Evolutionary conservation across 2,888 invertebrate species (phyloP).

Genomic region (Polydrusus cervinus): DNA sequence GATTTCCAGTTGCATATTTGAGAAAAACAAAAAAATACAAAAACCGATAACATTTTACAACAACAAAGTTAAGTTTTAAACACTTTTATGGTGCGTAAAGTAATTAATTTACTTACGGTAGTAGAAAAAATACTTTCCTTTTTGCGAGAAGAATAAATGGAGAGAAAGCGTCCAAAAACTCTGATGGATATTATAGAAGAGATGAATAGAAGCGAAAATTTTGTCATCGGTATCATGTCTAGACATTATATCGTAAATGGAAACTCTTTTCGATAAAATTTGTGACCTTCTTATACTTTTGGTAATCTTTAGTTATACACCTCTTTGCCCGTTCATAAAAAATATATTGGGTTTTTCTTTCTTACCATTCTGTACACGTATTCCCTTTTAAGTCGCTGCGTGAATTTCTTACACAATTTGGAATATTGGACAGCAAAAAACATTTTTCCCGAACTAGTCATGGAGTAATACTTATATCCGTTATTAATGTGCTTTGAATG

Average conservation of each 20-base stretch:
- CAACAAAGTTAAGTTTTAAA: no score
- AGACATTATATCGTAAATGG: constrained; percentile 15
- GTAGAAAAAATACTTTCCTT: no score
- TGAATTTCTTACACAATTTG: neutral
- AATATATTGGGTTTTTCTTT: constrained; percentile 4
- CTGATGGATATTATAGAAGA: neutral
- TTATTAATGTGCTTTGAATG: no score
- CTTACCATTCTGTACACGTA: neutral
- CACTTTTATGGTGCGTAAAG: no score
- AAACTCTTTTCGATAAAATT: constrained; percentile 13
- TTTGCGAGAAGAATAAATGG: no score
- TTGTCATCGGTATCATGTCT: neutral
- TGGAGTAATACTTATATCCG: no score
- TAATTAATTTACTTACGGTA: no score
- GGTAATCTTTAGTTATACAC: neutral
- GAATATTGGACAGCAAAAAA: neutral
- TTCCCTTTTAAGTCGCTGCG: neutral
- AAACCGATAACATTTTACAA: no score
- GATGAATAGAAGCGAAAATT: neutral
- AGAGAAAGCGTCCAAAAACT: neutral
- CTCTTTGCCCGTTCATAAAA: neutral
- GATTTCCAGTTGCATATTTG: no score
- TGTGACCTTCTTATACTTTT: neutral
- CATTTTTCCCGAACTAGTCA: neutral
- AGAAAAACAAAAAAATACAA: no score